These are phyloP conservation scores for Cinclus mexicanus DNA, from an alignment of 2,113 vertebrate species.

Conservation along the genomic window DNA sequence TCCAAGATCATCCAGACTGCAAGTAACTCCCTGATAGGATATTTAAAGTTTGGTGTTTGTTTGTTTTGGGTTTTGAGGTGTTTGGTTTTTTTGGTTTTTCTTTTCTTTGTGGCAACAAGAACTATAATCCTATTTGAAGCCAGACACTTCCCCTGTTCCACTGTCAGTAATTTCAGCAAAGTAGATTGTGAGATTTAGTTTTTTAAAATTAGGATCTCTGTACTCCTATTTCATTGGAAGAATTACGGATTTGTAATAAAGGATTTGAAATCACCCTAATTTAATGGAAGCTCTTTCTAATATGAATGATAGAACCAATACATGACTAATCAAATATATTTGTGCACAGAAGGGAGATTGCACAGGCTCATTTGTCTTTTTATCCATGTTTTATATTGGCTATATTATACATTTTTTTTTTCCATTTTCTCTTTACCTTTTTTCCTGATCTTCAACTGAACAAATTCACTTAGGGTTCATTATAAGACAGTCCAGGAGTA, in stretches of 20 bases:
- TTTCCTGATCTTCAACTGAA: neutral
- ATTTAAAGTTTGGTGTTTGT: neutral
- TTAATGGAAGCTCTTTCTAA: slow-evolving; percentile 43
- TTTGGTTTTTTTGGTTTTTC: neutral
- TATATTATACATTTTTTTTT: neutral
- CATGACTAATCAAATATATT: slow-evolving; percentile 52
- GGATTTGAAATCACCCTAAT: slow-evolving; percentile 51
- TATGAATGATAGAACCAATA: slow-evolving; percentile 28
- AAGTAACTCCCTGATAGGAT: neutral
- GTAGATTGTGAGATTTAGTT: slow-evolving; percentile 13
- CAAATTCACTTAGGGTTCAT: slow-evolving; percentile 56
- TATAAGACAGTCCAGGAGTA: neutral
- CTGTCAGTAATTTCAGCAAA: slow-evolving; percentile 5
- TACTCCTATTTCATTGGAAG: slow-evolving; percentile 46
- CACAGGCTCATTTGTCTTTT: slow-evolving; percentile 41
- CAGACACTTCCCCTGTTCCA: neutral
- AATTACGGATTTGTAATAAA: slow-evolving; percentile 36
- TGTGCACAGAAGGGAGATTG: slow-evolving; percentile 26
- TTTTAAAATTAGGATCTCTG: slow-evolving; percentile 27
- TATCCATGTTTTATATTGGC: neutral
- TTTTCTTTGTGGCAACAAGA: neutral
- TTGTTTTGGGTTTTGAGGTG: neutral
- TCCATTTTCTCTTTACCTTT: neutral
- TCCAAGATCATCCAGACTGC: neutral
- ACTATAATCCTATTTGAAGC: neutral